Evolutionary conservation across 2,888 invertebrate species (phyloP), one percentile per base, ranked within the genome.

Genomic region (Lasioglossum figueresi): DNA sequence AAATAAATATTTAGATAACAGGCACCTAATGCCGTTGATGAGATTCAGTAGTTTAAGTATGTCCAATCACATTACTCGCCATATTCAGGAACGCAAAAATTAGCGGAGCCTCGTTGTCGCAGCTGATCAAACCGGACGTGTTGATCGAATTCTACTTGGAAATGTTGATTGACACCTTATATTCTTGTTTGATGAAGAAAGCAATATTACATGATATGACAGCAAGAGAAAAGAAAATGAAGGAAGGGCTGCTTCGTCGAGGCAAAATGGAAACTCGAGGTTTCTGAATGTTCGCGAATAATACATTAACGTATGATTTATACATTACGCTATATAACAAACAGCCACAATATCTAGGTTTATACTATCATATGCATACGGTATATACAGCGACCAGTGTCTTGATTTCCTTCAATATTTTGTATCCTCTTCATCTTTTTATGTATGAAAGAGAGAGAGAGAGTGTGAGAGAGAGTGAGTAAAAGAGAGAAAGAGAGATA

Each of bases 241-340:
- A 16, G 10, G 19, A 43, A 37, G 19, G 72, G 80, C 77, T 77
- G 79, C 74, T 40, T 23, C 45, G 31, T 45, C 63, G 80, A 79
- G 74, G n/a, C 37, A 52, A 8, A n/a, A 76, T 6, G 34, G 19
- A 66, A 63, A n/a, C n/a, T 19, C 19, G 27, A 76, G 43, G 92
- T 90, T 90, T 90, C 91, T 92, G 92, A 92, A 92, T 92, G 89
- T 91, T 92, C 86, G 89, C 86, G 91, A 92, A 90, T 93, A 92
- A 92, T 93, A 89, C 45, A 68, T 77, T 87, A 86, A 89, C 80
- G 59, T 86, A 88, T 85, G 84, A 84, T 68, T 66, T 85, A 83
- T 85, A 82, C 89, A 87, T 90, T 88, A 85, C 88, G 88, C 91
- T 88, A 86, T 82, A 76, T 83, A 88, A 86, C 83, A 87, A 84